phyloP scores from a whole-genome alignment of 2,797 vertebrate species.

The Gobionotothen gibberifrons region DNA sequence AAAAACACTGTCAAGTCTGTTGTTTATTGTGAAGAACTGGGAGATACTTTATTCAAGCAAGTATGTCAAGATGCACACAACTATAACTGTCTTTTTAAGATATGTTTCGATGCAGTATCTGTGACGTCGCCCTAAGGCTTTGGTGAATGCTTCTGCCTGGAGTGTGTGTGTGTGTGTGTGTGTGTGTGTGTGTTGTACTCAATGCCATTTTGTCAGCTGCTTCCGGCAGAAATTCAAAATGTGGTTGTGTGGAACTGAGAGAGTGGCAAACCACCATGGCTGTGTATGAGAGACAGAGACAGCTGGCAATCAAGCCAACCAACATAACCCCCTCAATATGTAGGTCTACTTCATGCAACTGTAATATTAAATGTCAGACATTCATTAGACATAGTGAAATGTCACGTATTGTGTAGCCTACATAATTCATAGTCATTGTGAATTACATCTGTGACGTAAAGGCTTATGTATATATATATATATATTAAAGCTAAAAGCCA shows the following conservation, averaged over 20 bases:
- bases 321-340: background rate
- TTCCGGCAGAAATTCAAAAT: constrained; percentile 3
- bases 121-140: background rate
- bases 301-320: constrained; percentile 18
- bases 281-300: constrained; percentile 20
- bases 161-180: background rate
- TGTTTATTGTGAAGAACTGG: background rate
- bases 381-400: too few species aligned
- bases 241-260: background rate
- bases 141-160: background rate
- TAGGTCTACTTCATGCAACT: background rate
- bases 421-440: too few species aligned
- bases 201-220: constrained; percentile 3
- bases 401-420: too few species aligned
- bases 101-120: background rate
- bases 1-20: constrained; percentile 4
- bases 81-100: background rate
- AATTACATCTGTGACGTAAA: too few species aligned
- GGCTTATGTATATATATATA: background rate
- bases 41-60: background rate
- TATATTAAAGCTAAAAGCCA: background rate
- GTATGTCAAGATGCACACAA: background rate
- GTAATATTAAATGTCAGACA: background rate
- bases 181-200: background rate
- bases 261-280: background rate